A percentile compares a stretch with the other conserved stretches of the same genome.
These are phyloP conservation scores for Indicator maculatus DNA, from an alignment of 2,113 vertebrate species.

Conservation along the genomic window DNA sequence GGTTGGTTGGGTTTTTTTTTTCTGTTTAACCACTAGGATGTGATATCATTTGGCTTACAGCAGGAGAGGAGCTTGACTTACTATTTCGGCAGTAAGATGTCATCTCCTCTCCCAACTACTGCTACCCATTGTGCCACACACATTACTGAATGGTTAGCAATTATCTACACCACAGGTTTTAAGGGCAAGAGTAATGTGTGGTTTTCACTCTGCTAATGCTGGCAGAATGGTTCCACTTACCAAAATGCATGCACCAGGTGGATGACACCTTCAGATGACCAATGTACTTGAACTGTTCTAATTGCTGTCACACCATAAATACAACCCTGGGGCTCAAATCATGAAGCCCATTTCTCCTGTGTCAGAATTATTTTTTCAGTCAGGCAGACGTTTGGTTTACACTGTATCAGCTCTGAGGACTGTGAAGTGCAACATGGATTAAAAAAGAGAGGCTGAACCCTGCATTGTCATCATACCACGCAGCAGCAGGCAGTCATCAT, in stretches of 20 bases:
- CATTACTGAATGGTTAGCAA: neutral
- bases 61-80: neutral
- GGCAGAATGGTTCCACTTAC: neutral
- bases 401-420: accelerated
- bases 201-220: neutral
- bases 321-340: neutral
- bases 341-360: neutral
- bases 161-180: neutral
- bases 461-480: neutral
- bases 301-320: neutral
- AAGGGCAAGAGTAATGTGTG: neutral
- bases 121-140: neutral
- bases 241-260: neutral
- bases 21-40: accelerated
- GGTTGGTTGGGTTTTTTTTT: accelerated
- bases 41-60: neutral
- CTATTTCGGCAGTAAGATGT: neutral
- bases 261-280: neutral
- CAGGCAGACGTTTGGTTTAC: neutral
- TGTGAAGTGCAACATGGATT: neutral
- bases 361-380: neutral
- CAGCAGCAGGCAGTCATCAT: neutral
- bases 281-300: neutral
- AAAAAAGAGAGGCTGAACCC: neutral
- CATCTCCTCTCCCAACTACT: neutral